Evolutionary conservation across 2,888 invertebrate genomes (phyloP), one percentile per base, ranked within the genome.

Genomic region (Nemotelus pantherinus): DNA sequence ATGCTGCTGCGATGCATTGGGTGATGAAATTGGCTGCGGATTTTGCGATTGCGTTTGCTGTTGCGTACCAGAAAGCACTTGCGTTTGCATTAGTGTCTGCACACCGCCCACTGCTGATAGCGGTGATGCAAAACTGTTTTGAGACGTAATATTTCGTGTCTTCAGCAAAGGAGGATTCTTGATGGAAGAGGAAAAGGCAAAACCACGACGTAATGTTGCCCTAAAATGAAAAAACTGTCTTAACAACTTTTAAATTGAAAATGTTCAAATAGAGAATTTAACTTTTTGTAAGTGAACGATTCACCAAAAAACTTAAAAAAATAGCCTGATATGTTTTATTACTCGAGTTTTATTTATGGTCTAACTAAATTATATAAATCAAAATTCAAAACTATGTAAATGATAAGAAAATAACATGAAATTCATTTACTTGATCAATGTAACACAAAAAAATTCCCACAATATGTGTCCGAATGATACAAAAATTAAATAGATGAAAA

Each of bases 161-260:
- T 95, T 95, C 72, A 93, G 89, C 76, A 96, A 89, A 6, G 95
- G 95, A 78, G 95, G 95, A 85, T 95, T 92, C 84, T 94, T 93
- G 78, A 91, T 91, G 0, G 92, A 90, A 82, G 92, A 90, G 41
- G 93, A 93, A 84, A 94, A 92, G 57, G 93, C 92, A 83, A 92
- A 85, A 43, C 92, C 92, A 77, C 93, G 89, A 82, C 90, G 89
- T 77, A 93, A 83, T 75, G 92, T 92, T 71, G 89, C 92, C 83
- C 92, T 90, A 83, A 57, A 70, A 72, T 53, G 25, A 25, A 25
- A 25, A 25, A 25, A 25, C 53, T 44, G 68, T 67, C 47, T 7
- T 2, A 60, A 39, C 25, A 58, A 72, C 6, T 57, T 10, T 44
- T 65, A 6, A 2, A 47, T 64, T 43, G 44, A 44, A 64, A 25